These are phyloP conservation scores for Drosophila nannoptera DNA, from an alignment of 1,140 invertebrate genomes.

Conservation along the genomic window DNA sequence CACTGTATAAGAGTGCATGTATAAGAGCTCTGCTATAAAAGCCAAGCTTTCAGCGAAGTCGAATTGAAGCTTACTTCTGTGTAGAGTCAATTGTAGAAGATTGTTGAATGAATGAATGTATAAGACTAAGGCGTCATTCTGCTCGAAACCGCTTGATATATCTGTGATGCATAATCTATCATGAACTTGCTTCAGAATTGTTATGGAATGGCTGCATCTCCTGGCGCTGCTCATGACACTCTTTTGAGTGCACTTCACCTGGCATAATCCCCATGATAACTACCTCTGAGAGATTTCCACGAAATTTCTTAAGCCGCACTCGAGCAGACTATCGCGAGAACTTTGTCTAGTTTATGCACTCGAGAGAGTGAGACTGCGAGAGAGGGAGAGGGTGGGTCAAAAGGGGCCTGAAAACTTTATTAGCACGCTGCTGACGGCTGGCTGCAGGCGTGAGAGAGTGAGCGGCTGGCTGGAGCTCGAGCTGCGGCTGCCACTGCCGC, in stretches of 20 bases:
- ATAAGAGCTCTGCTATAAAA: background rate
- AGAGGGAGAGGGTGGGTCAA: background rate
- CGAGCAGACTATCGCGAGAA: constrained; percentile 19
- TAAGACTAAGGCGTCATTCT: no score
- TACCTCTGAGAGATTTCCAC: constrained; percentile 25
- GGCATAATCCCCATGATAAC: constrained; percentile 18
- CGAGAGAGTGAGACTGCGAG: background rate
- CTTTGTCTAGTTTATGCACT: constrained; percentile 39
- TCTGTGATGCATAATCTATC: no score
- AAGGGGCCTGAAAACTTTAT: constrained; percentile 48
- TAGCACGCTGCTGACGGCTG: constrained; percentile 30
- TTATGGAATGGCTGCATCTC: no score
- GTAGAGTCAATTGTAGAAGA: background rate
- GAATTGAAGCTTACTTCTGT: background rate
- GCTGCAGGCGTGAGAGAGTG: constrained; percentile 8
- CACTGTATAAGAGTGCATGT: background rate
- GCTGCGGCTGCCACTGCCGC: background rate
- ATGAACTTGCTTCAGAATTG: no score
- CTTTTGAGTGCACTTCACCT: background rate
- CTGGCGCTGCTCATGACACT: background rate
- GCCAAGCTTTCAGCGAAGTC: background rate
- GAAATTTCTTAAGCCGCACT: constrained; percentile 34
- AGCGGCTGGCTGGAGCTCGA: background rate
- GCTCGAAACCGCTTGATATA: no score
- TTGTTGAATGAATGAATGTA: background rate